These are phyloP conservation scores for Protobothrops flavoviridis DNA, from an alignment of 2,113 vertebrate genomes.

Conservation along the genomic window DNA sequence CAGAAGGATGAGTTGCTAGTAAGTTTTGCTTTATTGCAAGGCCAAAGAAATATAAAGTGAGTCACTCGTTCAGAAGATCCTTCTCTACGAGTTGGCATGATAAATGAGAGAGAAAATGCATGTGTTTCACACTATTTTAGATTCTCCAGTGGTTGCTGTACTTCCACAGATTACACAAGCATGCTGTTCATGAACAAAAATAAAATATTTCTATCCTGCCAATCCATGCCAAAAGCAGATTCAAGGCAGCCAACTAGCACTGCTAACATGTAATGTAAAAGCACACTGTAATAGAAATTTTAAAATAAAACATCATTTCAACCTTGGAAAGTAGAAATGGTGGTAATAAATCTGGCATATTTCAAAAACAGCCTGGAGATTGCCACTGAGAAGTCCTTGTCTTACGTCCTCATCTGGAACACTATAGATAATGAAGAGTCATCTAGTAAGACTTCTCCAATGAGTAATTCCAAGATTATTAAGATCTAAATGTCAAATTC, in stretches of 20 bases:
- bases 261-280: not conserved
- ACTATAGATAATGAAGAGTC: not conserved
- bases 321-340: not conserved
- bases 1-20: conserved; percentile 36
- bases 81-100: not conserved
- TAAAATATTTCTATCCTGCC: not conserved
- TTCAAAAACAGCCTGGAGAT: not conserved
- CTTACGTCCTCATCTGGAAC: not conserved
- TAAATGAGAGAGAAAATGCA: not conserved
- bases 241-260: not conserved
- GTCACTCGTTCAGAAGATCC: not conserved
- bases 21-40: conserved; percentile 25
- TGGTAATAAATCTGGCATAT: not conserved
- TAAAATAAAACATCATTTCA: not conserved
- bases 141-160: not conserved
- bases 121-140: not conserved
- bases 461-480: not conserved
- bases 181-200: not conserved
- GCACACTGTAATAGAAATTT: not conserved
- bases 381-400: not conserved
- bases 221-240: not conserved
- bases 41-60: conserved; percentile 11
- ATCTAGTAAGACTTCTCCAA: not conserved
- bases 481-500: not conserved
- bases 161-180: not conserved